Percentiles rank a stretch among this genome's conserved stretches.
Evolutionary conservation across 2,797 vertebrate species (phyloP).

Genomic region (Rhinophrynus dorsalis): DNA sequence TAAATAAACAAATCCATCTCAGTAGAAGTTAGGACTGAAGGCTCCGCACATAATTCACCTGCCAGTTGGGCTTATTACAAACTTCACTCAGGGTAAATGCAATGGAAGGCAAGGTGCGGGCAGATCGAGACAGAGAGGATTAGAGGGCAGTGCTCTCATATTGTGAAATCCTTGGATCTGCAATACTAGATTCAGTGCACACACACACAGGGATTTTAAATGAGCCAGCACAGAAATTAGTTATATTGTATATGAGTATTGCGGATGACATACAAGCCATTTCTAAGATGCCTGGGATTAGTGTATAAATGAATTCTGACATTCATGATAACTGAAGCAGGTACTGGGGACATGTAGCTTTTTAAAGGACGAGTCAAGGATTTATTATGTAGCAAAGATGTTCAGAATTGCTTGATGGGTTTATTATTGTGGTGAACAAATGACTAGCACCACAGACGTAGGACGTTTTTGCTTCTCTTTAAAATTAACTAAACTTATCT

Average conservation of each 20-base stretch:
- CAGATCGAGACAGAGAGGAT: neutral
- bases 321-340: conserved; percentile 2
- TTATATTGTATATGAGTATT: neutral
- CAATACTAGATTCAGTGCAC: neutral
- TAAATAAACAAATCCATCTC: conserved; percentile 30
- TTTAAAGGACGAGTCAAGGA: conserved; percentile 17
- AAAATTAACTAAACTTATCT: too few species aligned
- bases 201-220: neutral
- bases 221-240: neutral
- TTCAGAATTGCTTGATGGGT: neutral
- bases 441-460: too few species aligned
- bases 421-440: too few species aligned
- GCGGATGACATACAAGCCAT: neutral
- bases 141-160: neutral
- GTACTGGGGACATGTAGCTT: neutral
- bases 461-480: too few species aligned
- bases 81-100: conserved; percentile 25
- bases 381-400: neutral
- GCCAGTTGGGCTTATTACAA: conserved; percentile 19
- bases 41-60: conserved; percentile 19
- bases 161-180: neutral
- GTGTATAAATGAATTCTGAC: neutral
- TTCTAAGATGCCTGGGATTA: neutral
- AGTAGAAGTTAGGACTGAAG: neutral
- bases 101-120: neutral